phyloP scores from a whole-genome alignment of 2,113 vertebrate genomes.

The Oreamnos americanus region DNA sequence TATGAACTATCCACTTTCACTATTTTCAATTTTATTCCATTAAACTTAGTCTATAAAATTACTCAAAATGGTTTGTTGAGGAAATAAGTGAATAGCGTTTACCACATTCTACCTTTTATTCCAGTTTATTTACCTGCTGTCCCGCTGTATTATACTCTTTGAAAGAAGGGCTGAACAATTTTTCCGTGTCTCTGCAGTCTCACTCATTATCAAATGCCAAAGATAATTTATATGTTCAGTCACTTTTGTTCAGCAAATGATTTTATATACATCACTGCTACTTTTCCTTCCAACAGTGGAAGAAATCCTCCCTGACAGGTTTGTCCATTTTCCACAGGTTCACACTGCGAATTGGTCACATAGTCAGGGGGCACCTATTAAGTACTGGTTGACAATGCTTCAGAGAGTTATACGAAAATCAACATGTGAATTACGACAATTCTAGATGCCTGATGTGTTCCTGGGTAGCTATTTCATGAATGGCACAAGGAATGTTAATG shows the following conservation, averaged over 20 bases:
- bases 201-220: neutral
- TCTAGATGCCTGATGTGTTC: neutral
- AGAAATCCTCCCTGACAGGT: neutral
- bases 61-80: neutral
- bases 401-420: neutral
- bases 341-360: neutral
- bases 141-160: neutral
- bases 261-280: neutral
- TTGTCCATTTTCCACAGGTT: neutral
- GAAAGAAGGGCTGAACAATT: neutral
- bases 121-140: neutral
- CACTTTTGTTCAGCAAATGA: neutral
- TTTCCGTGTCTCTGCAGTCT: neutral
- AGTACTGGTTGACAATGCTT: neutral
- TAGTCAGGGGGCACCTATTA: neutral
- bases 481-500: slow-evolving; percentile 55
- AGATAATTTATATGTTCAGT: neutral
- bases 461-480: slow-evolving; percentile 57
- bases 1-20: neutral
- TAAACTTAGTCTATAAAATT: neutral
- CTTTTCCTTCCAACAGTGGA: neutral
- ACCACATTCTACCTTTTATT: neutral
- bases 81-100: neutral
- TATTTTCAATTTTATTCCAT: neutral
- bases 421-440: neutral